phyloP scores from a whole-genome alignment of 1,140 invertebrate genomes.

The Patella vulgata region DNA sequence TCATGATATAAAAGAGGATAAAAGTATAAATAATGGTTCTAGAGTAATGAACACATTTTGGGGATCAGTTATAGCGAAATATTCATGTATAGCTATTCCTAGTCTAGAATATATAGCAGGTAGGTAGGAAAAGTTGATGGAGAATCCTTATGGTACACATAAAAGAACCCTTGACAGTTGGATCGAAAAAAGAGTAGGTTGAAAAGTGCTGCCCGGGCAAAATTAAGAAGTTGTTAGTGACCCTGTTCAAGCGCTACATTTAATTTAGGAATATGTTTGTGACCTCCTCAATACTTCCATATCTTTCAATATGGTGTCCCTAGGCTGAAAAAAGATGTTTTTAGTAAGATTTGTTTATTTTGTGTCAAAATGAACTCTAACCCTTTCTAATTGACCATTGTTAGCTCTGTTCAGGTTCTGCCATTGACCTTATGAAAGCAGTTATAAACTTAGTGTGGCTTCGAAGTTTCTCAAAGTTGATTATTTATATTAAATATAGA shows the following conservation, averaged over 20 bases:
- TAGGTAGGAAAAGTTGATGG: slow-evolving; percentile 16
- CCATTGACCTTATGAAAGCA: too few species aligned
- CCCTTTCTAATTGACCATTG: too few species aligned
- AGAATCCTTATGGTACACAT: not conserved
- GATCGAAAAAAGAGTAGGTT: not conserved
- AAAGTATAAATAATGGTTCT: slow-evolving; percentile 48
- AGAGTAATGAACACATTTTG: slow-evolving; percentile 71
- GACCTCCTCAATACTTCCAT: not conserved
- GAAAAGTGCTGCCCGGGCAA: not conserved
- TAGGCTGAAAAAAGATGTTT: too few species aligned
- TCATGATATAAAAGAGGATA: slow-evolving; percentile 27
- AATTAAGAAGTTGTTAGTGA: not conserved
- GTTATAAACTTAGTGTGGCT: too few species aligned
- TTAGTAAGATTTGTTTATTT: too few species aligned
- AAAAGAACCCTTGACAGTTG: not conserved
- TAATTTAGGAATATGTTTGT: not conserved
- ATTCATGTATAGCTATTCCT: slow-evolving; percentile 78
- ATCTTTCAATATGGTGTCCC: not conserved
- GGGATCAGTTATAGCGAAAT: slow-evolving; percentile 74
- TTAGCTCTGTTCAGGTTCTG: too few species aligned
- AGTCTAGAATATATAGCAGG: slow-evolving; percentile 70
- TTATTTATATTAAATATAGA: too few species aligned
- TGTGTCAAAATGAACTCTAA: too few species aligned
- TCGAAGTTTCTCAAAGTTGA: too few species aligned
- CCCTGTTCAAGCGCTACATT: not conserved